A percentile compares a stretch with the other conserved stretches of the same genome.
Conservation (phyloP, 2,113 vertebrate species). For the Zosterops borbonicus region DNA sequence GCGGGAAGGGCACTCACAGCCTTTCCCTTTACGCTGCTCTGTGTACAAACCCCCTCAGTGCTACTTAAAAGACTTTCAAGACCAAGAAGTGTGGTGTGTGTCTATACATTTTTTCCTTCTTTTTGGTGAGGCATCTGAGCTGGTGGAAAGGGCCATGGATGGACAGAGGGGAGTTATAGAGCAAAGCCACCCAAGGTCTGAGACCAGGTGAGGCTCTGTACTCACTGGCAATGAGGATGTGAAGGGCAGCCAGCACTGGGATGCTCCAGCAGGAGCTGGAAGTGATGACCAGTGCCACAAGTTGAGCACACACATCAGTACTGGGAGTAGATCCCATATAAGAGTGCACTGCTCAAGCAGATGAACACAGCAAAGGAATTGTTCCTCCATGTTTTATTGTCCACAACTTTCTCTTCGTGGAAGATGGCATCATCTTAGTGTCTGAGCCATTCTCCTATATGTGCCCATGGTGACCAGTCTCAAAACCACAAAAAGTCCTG, state of each 20-base stretch:
- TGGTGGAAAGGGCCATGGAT: neutral
- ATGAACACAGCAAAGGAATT: neutral
- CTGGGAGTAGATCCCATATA: neutral
- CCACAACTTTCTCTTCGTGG: neutral
- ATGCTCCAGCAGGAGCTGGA: neutral
- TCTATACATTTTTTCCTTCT: neutral
- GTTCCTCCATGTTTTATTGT: neutral
- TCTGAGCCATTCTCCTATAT: neutral
- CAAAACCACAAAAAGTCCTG: constrained; percentile 16
- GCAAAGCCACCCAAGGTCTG: neutral
- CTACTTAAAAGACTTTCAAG: neutral
- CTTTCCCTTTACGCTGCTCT: neutral
- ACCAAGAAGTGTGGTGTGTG: neutral
- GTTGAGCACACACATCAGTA: neutral
- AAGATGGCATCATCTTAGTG: neutral
- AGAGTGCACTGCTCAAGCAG: neutral
- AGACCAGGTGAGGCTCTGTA: neutral
- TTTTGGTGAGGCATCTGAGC: neutral
- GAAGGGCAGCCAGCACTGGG: neutral
- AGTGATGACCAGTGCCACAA: neutral
- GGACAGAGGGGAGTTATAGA: neutral
- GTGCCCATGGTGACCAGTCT: neutral
- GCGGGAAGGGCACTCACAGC: neutral
- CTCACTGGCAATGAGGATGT: neutral
- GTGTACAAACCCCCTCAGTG: neutral